A percentile compares a stretch with the other conserved stretches of the same genome.
These are phyloP conservation scores for Regulus satrapa DNA, from an alignment of 2,113 vertebrate species.

Conservation along the genomic window DNA sequence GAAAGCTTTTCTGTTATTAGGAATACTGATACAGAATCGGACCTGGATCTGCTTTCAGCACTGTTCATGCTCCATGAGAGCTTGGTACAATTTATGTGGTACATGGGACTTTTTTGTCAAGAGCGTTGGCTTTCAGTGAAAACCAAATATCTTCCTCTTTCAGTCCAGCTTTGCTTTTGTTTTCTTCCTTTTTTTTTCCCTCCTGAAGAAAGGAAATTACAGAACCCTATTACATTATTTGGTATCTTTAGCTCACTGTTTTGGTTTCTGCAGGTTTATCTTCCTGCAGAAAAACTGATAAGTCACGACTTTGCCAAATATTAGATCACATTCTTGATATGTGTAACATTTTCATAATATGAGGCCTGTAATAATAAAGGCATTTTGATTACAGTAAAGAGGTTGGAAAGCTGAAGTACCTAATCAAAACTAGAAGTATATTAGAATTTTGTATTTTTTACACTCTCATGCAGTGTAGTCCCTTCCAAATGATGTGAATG, in stretches of 20 bases:
- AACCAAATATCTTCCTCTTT: conserved; percentile 7
- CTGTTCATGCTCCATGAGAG: not conserved
- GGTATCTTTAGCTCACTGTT: conserved; percentile 8
- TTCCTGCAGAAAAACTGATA: conserved; percentile 2
- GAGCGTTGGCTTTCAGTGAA: not conserved
- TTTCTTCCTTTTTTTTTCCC: conserved; percentile 16
- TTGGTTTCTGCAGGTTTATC: conserved; percentile 47
- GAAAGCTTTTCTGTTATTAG: not conserved
- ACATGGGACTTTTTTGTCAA: not conserved
- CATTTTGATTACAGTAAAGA: not conserved
- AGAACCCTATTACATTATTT: conserved; percentile 1
- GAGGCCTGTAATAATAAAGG: not conserved
- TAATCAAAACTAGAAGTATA: not conserved
- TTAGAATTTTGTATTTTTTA: not conserved
- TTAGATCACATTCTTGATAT: not conserved
- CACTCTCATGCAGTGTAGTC: not conserved
- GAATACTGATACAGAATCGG: not conserved
- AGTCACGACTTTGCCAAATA: conserved; percentile 5
- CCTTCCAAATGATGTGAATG: not conserved
- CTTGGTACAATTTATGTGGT: not conserved
- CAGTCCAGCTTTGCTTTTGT: not conserved
- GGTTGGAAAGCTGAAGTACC: not conserved
- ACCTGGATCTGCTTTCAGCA: not conserved
- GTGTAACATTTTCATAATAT: not conserved
- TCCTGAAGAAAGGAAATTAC: not conserved